Evolutionary conservation across 2,888 invertebrate genomes (phyloP).

Genomic region (Limnephilus auricula): DNA sequence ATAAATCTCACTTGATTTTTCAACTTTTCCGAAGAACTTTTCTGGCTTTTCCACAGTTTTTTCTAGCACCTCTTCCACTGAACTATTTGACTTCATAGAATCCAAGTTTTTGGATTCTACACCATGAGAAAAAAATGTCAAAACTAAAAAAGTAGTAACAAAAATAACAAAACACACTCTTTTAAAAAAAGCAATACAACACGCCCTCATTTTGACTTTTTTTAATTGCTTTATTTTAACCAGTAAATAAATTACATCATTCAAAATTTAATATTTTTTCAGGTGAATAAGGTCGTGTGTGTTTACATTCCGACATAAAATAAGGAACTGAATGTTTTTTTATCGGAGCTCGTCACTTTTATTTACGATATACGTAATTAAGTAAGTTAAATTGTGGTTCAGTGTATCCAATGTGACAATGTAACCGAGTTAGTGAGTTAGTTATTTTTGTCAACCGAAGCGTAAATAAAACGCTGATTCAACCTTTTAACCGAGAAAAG

Average conservation of each 20-base stretch:
- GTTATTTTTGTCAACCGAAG: slow-evolving; percentile 59
- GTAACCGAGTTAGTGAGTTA: not conserved
- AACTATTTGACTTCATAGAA: not conserved
- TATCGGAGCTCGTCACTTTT: slow-evolving; percentile 40
- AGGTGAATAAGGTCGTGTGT: not conserved
- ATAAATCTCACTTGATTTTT: slow-evolving; percentile 31
- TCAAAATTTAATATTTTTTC: not conserved
- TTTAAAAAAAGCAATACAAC: not conserved
- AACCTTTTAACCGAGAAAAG: slow-evolving; percentile 53
- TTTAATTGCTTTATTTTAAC: no score
- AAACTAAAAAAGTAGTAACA: not conserved
- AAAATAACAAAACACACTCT: not conserved
- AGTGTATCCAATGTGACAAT: not conserved
- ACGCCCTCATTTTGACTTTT: not conserved
- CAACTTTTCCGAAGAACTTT: not conserved
- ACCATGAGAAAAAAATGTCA: not conserved
- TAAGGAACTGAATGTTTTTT: slow-evolving; percentile 34
- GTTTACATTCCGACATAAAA: slow-evolving; percentile 5
- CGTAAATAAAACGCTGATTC: slow-evolving; percentile 51
- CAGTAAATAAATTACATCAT: not conserved
- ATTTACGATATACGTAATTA: slow-evolving; percentile 51
- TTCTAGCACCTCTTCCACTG: not conserved
- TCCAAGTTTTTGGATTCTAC: not conserved
- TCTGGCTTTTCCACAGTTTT: not conserved
- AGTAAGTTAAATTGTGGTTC: not conserved